Base-by-base conservation (phyloP, 2,797 vertebrate genomes). In the Poecile montanus region DNA sequence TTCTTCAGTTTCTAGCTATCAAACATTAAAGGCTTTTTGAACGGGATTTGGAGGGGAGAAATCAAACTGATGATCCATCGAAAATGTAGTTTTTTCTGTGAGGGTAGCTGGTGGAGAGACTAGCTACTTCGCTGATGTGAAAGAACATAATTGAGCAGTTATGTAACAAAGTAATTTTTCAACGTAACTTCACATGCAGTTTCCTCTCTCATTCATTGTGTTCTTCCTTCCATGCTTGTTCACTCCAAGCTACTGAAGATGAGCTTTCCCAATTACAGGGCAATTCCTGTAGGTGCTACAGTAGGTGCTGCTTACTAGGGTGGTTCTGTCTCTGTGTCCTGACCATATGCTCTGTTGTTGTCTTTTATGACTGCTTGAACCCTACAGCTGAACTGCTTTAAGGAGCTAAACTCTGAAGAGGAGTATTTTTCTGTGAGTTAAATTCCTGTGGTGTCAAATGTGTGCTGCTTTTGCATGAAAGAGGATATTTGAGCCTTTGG, bases 291-390 rank as follows among this genome's bases (percentile, higher is more conserved):
- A 38, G 38, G 38, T 40, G 13, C 38, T 40, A 40, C 38, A 3
- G 32, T 2, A 10, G 13, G 13, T 56, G 50, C 17, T 2, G 2
- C 15, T 38, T 34, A 0, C 6, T 2, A 1, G 15, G 11, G 6
- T 53, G 23, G 18, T 18, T 38, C 34, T 20, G 17, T 29, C 21
- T 38, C 44, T 48, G 32, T 54, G 48, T 54, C 25, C 27, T 48
- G 48, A 18, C 30, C 6, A 2, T 3, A 0, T 17, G 12, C 45
- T 80, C 7, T 44, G 14, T 16, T n/a, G 4, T 32, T 48, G 3
- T 53, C 17, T 20, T 48, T 80, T 53, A 13, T 61, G 45, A 23
- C 23, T 7, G 1, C 26, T n/a, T n/a, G 61, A 70, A n/a, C 18
- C 11, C 21, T 30, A 11, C 11, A 44, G 38, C 19, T 50, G 48